These are phyloP conservation scores for Drosophila stalkeri DNA, from an alignment of 2,888 invertebrate species.

Conservation along the genomic window DNA sequence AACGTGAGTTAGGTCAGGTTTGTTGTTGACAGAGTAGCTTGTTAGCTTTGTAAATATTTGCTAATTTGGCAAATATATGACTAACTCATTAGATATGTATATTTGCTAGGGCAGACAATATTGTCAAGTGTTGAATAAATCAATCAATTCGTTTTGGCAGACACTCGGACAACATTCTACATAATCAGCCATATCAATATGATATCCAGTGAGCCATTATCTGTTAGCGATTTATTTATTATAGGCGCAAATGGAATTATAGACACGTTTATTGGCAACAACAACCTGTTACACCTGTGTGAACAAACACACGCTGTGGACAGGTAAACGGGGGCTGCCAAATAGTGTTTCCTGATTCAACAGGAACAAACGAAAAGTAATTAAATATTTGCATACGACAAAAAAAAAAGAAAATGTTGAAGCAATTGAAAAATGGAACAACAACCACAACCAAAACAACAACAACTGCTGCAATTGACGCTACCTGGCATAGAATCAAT, in stretches of 20 bases:
- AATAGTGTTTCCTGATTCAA: constrained; percentile 41
- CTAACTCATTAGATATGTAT: constrained; percentile 5
- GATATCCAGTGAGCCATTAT: constrained; percentile 41
- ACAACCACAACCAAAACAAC: not conserved
- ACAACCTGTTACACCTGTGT: constrained; percentile 51
- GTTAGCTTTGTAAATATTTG: not conserved
- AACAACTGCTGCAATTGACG: not conserved
- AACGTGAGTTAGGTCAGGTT: constrained; percentile 5
- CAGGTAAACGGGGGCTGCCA: not conserved
- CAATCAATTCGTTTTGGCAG: constrained; percentile 54
- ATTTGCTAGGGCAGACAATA: constrained; percentile 16
- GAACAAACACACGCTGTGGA: constrained; percentile 17
- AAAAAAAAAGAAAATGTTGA: constrained; percentile 14
- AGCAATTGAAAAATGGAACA: constrained; percentile 19
- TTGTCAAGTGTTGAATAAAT: constrained; percentile 37
- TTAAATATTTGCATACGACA: constrained; percentile 66
- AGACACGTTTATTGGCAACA: not conserved
- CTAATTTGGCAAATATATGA: constrained; percentile 2
- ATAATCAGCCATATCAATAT: constrained; percentile 31
- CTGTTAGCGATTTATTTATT: constrained; percentile 8
- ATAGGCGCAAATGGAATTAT: constrained; percentile 36
- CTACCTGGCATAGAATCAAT: constrained; percentile 52
- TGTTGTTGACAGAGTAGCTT: not conserved
- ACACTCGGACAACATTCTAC: constrained; percentile 45
- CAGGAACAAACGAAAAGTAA: constrained; percentile 18